Base-by-base conservation (phyloP, 2,888 invertebrate genomes). In the Scrobipalpa costella region DNA sequence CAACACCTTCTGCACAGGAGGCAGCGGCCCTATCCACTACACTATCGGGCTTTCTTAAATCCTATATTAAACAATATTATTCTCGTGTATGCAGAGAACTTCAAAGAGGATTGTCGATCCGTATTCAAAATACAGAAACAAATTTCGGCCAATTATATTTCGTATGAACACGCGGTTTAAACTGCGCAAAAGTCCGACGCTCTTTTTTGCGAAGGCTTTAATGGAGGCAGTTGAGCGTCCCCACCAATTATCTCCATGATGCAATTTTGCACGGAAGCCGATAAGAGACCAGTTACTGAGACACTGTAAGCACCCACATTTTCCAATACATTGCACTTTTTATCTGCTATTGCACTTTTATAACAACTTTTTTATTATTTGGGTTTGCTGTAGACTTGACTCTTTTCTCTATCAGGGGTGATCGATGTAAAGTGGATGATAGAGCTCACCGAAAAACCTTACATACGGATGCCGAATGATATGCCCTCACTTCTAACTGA, bases 181-280 rank as follows among this genome's bases (percentile, higher is more conserved):
- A 52, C 19, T 52, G 19, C 19, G 50, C 21, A 21, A 52, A 52
- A 52, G 3, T 27, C 9, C 8, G 17, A 11, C 8, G 7, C 13
- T 52, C 13, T 21, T 52, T 52, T 52, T 52, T 21, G 27, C 27
- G 27, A n/a, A 27, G 15, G 44, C n/a, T 33, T 9, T 27, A 44
- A 44, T 44, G 57, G 21, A 21, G 21, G n/a, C 27, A 49, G 38
- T 38, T 59, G 36, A 58, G 38, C 58, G 60, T 64, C 13, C 34
- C 49, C 58, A 34, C 65, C 66, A 68, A 71, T 73, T 62, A 72
- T 71, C 64, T 62, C 71, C 67, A 78, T 83, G 84, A 84, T 83
- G 84, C 81, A 86, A 86, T 77, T 77, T 73, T 67, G 67, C 67
- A 67, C 64, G 68, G 70, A 66, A 68, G 68, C 68, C 68, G 74